Percentiles rank a stretch among this genome's conserved stretches.
Conservation (phyloP, 2,113 vertebrate genomes). For the Osmerus eperlanus region DNA sequence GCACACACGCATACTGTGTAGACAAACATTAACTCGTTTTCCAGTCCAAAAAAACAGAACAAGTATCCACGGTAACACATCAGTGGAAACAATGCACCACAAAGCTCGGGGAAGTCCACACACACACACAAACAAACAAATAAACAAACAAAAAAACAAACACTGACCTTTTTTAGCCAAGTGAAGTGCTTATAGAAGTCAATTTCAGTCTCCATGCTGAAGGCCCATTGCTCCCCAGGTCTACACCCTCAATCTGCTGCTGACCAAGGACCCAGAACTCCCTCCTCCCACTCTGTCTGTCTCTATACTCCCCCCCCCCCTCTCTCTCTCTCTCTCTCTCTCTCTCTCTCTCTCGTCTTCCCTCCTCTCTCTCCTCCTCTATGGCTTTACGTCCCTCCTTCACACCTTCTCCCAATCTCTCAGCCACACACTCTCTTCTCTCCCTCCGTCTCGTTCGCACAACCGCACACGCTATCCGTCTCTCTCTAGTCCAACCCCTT, state of each 20-base stretch:
- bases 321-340: background rate
- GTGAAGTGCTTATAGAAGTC: conserved; percentile 95
- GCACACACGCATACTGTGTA: too few species aligned
- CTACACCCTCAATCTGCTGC: background rate
- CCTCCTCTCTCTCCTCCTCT: conserved; percentile 3
- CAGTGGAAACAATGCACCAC: background rate
- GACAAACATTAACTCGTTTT: too few species aligned
- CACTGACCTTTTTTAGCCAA: conserved; percentile 93
- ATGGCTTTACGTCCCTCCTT: background rate
- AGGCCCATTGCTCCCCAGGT: conserved; percentile 82
- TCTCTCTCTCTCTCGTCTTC: background rate
- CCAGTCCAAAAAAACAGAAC: too few species aligned
- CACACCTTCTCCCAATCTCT: background rate
- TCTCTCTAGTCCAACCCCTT: too few species aligned
- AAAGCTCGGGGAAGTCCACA: background rate
- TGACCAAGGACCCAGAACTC: background rate
- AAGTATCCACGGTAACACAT: too few species aligned
- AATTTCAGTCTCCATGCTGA: conserved; percentile 92
- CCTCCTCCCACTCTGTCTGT: conserved; percentile 2
- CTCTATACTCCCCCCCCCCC: background rate
- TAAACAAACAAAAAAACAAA: background rate
- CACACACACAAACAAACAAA: background rate
- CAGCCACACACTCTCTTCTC: background rate
- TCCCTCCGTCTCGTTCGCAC: background rate
- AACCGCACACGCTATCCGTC: too few species aligned